A percentile compares a stretch with the other conserved stretches of the same genome.
Conservation (phyloP, 2,888 invertebrate genomes). For the Zonitis immaculata region DNA sequence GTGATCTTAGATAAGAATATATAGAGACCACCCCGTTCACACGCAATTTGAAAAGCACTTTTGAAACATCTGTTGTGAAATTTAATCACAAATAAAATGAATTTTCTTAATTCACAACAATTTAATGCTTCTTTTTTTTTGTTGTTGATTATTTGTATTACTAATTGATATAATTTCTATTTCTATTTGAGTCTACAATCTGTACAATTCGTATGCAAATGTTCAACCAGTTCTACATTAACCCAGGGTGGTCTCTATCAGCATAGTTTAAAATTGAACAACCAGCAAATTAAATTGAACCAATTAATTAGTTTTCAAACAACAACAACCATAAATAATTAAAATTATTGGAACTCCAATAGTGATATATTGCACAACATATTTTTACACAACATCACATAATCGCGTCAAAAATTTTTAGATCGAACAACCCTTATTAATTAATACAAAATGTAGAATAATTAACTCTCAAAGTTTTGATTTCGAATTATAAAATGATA, state of each 20-base stretch:
- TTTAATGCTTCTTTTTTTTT: no score
- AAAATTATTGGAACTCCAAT: background rate
- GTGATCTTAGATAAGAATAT: slow-evolving; percentile 35
- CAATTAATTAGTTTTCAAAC: background rate
- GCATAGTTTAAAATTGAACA: background rate
- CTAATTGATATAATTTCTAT: no score
- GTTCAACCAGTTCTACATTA: background rate
- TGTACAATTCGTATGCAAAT: background rate
- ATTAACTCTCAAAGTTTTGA: no score
- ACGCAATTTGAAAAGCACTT: slow-evolving; percentile 27
- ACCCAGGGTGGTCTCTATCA: background rate
- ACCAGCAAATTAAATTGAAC: background rate
- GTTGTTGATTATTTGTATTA: no score
- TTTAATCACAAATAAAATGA: background rate
- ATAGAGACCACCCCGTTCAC: slow-evolving; percentile 38
- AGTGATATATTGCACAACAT: background rate
- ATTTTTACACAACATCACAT: background rate
- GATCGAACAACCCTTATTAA: no score
- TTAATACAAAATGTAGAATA: no score
- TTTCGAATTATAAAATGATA: no score
- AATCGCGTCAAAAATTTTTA: no score
- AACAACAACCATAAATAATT: background rate
- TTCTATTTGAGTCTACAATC: no score
- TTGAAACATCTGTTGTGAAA: slow-evolving; percentile 11
- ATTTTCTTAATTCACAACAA: no score